Conservation (phyloP, 2,113 vertebrate species). For the Porphyrio hochstetteri region DNA sequence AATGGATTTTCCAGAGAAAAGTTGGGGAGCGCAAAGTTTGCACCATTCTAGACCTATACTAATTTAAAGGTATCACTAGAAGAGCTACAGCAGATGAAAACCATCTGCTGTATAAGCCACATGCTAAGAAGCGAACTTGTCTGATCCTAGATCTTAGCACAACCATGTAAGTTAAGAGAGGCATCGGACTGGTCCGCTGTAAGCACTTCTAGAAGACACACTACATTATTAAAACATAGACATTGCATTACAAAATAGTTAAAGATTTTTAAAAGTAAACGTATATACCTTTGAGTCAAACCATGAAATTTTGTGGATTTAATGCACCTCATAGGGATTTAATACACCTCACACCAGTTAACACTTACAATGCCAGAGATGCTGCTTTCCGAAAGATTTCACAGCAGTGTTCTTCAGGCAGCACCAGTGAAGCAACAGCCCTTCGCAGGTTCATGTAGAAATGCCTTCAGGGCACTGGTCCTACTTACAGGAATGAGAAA, state of each 20-base stretch:
- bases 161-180: neutral
- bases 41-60: neutral
- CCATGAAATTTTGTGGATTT: neutral
- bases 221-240: neutral
- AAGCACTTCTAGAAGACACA: neutral
- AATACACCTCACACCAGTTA: neutral
- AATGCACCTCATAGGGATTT: neutral
- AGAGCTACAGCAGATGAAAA: neutral
- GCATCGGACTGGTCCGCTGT: neutral
- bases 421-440: neutral
- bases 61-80: constrained; percentile 12
- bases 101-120: neutral
- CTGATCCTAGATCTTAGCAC: neutral
- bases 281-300: neutral
- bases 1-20: neutral
- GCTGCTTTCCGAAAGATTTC: neutral
- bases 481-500: neutral
- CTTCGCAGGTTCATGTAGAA: neutral
- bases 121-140: neutral
- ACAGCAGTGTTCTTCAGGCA: neutral
- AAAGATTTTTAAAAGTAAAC: neutral
- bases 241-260: neutral
- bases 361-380: neutral
- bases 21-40: neutral
- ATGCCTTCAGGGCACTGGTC: neutral